Percentiles rank a stretch among this genome's conserved stretches.
Conservation (phyloP, 2,797 vertebrate genomes). For the Lophotriccus pileatus region DNA sequence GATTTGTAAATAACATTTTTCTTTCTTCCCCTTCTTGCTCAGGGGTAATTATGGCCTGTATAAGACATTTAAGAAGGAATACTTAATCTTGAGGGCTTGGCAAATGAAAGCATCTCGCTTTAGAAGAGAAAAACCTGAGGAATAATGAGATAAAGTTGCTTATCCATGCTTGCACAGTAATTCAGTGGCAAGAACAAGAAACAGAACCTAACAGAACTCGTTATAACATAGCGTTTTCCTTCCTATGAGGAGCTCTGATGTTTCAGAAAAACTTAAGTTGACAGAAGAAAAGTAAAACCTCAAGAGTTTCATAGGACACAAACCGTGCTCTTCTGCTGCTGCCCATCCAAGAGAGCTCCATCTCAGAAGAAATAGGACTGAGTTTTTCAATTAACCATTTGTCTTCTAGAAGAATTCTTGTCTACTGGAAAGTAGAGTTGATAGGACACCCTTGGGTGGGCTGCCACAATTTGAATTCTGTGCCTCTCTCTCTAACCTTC, state of each 20-base stretch:
- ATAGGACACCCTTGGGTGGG: background rate
- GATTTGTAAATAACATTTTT: constrained; percentile 31
- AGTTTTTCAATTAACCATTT: background rate
- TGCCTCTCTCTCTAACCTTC: background rate
- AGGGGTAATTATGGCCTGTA: constrained; percentile 1
- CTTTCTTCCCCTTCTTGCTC: constrained; percentile 1
- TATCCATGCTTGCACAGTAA: background rate
- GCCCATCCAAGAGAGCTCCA: background rate
- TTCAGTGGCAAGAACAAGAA: background rate
- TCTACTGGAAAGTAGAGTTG: background rate
- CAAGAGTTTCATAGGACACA: background rate
- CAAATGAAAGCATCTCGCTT: background rate
- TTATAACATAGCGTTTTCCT: background rate
- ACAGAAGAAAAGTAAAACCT: background rate
- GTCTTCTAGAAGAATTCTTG: background rate
- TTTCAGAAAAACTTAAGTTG: background rate
- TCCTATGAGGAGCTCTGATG: background rate
- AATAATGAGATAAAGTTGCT: background rate
- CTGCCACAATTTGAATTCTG: background rate
- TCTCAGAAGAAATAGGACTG: background rate
- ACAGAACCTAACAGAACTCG: background rate
- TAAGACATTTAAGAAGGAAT: background rate
- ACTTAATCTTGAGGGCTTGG: background rate
- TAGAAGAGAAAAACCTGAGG: background rate
- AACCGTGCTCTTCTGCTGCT: background rate